Evolutionary conservation across 2,797 vertebrate genomes (phyloP).

Genomic region (Lepilemur septentrionalis): DNA sequence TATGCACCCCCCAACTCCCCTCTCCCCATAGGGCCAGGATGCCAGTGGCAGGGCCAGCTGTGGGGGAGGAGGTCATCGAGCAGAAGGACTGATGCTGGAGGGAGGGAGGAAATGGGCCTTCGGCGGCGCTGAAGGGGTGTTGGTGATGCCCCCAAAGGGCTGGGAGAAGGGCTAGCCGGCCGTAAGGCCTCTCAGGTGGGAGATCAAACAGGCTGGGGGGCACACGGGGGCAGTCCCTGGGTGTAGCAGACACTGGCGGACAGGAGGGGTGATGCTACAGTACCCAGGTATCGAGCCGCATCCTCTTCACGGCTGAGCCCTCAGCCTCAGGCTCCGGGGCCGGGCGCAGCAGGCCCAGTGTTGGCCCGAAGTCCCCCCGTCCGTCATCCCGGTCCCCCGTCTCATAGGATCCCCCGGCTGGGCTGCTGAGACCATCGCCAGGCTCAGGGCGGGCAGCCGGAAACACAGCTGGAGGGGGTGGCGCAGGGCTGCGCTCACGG

Average conservation of each 20-base stretch:
- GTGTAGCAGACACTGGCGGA: slow-evolving; percentile 48
- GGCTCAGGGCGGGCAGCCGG: slow-evolving; percentile 90
- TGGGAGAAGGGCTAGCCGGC: neutral
- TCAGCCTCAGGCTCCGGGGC: slow-evolving; percentile 91
- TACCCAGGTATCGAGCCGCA: slow-evolving; percentile 96
- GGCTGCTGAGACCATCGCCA: slow-evolving; percentile 94
- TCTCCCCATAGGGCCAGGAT: slow-evolving; percentile 22
- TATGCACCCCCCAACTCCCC: slow-evolving; percentile 33
- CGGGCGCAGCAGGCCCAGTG: slow-evolving; percentile 91
- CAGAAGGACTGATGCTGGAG: slow-evolving; percentile 30
- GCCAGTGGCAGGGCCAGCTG: neutral
- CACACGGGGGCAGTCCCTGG: slow-evolving; percentile 58
- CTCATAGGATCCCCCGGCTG: slow-evolving; percentile 95
- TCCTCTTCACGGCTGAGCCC: slow-evolving; percentile 92
- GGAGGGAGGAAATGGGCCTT: neutral
- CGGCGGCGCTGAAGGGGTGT: neutral
- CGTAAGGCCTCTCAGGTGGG: slow-evolving; percentile 53
- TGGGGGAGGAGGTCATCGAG: neutral
- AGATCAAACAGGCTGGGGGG: neutral
- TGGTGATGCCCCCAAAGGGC: neutral
- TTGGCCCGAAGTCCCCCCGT: slow-evolving; percentile 88
- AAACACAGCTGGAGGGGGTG: slow-evolving; percentile 89
- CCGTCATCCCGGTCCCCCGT: slow-evolving; percentile 94
- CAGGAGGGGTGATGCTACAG: slow-evolving; percentile 86
- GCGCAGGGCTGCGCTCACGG: slow-evolving; percentile 92